Conservation (phyloP, 2,113 vertebrate species). For the Eudorcas thomsonii region DNA sequence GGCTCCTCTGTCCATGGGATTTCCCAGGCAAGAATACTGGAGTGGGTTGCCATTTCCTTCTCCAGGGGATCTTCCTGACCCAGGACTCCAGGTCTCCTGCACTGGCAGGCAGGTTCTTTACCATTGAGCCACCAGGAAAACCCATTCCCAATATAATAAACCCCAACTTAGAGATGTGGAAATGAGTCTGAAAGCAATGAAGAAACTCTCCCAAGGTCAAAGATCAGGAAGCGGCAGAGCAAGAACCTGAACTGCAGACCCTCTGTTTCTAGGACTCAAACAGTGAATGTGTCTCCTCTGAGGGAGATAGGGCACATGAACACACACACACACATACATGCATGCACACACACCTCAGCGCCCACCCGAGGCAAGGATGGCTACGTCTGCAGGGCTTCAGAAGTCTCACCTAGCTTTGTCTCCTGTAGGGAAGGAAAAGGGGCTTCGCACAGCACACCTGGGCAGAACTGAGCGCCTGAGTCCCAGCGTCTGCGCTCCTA, state of each 20-base stretch:
- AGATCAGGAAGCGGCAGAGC: background rate
- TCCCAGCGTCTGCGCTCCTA: background rate
- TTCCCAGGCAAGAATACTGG: background rate
- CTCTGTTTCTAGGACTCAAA: background rate
- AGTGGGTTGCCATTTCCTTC: background rate
- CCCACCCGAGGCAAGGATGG: background rate
- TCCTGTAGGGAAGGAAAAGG: background rate
- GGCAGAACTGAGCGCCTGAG: background rate
- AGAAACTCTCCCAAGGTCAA: background rate
- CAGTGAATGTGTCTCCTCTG: background rate
- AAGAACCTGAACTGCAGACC: too few relatives aligned
- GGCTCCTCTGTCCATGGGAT: background rate
- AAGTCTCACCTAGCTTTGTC: background rate
- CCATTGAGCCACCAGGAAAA: background rate
- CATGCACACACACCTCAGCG: background rate
- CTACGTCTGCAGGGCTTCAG: background rate
- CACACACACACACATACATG: background rate
- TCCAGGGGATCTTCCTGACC: background rate
- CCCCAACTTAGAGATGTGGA: background rate
- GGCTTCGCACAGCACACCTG: too few relatives aligned
- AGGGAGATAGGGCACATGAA: background rate
- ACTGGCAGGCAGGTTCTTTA: background rate
- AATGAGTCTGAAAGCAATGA: slow-evolving; percentile 3
- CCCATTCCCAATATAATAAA: background rate
- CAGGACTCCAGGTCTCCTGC: background rate